These are phyloP conservation scores for Fundulus diaphanus DNA, from an alignment of 2,797 vertebrate genomes.

Conservation along the genomic window DNA sequence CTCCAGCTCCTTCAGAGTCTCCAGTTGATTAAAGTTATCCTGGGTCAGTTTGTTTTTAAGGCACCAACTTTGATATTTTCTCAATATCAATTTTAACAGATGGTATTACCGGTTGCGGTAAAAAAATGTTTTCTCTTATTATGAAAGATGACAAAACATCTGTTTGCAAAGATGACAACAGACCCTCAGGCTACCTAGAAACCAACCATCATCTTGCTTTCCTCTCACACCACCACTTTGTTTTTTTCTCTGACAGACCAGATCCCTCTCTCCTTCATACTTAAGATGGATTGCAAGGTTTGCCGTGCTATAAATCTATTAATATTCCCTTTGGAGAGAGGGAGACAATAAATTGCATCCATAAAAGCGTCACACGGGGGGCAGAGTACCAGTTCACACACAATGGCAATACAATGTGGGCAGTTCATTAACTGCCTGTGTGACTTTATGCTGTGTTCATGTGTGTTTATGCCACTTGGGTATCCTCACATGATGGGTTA, in stretches of 20 bases:
- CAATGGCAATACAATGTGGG: slow-evolving; percentile 14
- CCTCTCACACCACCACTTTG: slow-evolving; percentile 25
- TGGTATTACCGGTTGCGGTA: neutral
- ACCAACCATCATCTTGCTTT: slow-evolving; percentile 8
- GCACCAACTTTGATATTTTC: neutral
- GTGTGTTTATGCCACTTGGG: slow-evolving; percentile 1
- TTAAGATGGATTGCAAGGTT: slow-evolving; percentile 65
- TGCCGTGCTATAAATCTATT: slow-evolving; percentile 68
- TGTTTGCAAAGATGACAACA: neutral
- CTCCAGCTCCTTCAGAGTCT: too few relatives aligned
- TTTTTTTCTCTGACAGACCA: slow-evolving; percentile 45
- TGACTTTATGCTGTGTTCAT: slow-evolving; percentile 8
- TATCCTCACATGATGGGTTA: slow-evolving; percentile 9
- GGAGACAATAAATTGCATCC: slow-evolving; percentile 58
- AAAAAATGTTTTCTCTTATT: neutral
- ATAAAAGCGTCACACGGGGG: slow-evolving; percentile 56
- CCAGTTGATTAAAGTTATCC: too few relatives aligned
- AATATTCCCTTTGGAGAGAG: slow-evolving; percentile 70
- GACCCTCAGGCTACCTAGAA: neutral
- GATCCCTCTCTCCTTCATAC: slow-evolving; percentile 49
- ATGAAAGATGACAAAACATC: neutral
- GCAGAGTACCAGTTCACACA: slow-evolving; percentile 22
- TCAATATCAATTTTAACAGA: too few relatives aligned
- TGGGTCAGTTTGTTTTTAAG: too few relatives aligned
- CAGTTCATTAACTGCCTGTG: slow-evolving; percentile 34